Evolutionary conservation across 2,888 invertebrate species (phyloP).

Genomic region (Imbricaverruca yamaguchii): DNA sequence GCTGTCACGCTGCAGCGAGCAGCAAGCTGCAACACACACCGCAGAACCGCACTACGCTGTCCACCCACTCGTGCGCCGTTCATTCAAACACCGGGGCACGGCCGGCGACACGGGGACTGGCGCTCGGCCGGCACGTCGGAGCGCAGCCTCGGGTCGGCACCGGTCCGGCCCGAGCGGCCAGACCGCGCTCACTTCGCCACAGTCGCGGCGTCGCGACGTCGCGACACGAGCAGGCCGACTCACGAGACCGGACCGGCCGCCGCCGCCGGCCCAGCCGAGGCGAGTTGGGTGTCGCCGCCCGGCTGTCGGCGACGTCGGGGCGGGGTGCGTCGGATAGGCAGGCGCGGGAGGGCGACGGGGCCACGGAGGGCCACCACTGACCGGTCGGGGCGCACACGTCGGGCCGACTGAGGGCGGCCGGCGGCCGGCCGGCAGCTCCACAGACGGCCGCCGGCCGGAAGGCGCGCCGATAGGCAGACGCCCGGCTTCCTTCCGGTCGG

Average conservation of each 20-base stretch:
- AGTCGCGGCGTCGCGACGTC: neutral
- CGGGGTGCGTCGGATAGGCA: neutral
- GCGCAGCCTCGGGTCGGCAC: no score
- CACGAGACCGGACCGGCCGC: neutral
- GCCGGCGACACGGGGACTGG: neutral
- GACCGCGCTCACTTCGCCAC: neutral
- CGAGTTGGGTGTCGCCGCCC: neutral
- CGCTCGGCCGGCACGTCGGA: no score
- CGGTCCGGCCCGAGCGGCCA: neutral
- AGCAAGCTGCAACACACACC: no score
- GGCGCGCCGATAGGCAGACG: constrained; percentile 2
- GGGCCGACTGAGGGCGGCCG: neutral
- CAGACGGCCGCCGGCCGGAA: neutral
- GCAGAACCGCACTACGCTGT: no score
- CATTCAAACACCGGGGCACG: neutral
- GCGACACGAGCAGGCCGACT: neutral
- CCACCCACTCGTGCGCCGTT: no score
- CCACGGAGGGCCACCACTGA: neutral
- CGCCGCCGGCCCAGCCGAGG: neutral
- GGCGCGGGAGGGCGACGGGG: neutral
- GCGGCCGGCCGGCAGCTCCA: neutral
- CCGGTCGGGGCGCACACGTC: neutral
- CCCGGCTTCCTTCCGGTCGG: neutral
- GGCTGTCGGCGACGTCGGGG: neutral
- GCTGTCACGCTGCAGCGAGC: no score